phyloP scores from a whole-genome alignment of 2,113 vertebrate species.

The Mus musculus region DNA sequence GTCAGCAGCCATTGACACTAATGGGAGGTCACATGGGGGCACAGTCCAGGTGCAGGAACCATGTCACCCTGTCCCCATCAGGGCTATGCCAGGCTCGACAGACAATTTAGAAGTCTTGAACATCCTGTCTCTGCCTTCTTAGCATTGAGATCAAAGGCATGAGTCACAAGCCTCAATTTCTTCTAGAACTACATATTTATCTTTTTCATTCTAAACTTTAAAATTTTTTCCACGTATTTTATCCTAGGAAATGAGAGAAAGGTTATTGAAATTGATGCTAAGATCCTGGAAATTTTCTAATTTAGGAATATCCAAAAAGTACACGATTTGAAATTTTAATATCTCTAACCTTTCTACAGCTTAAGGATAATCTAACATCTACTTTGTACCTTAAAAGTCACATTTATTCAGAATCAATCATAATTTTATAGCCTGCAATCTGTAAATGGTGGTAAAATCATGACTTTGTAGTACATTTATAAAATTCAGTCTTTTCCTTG shows the following conservation, averaged over 20 bases:
- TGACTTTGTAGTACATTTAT: neutral
- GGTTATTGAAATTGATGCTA: neutral
- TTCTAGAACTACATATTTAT: neutral
- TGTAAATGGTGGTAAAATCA: neutral
- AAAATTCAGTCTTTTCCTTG: neutral
- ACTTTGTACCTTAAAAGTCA: constrained; percentile 9
- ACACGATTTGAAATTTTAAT: neutral
- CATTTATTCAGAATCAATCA: constrained; percentile 50
- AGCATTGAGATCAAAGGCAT: neutral
- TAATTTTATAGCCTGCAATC: neutral
- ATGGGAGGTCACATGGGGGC: no score
- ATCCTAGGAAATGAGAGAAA: neutral
- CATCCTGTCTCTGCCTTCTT: neutral
- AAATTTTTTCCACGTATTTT: neutral
- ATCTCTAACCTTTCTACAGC: neutral
- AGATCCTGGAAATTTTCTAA: neutral
- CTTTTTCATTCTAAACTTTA: neutral
- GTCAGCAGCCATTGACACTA: no score
- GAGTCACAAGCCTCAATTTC: neutral
- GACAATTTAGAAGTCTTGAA: neutral
- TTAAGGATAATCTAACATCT: constrained; percentile 19
- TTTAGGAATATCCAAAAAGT: neutral
- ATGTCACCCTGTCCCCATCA: no score
- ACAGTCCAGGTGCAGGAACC: no score
- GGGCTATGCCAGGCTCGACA: no score